Conservation (phyloP, 2,888 invertebrate genomes). For the Trachelus stipa region DNA sequence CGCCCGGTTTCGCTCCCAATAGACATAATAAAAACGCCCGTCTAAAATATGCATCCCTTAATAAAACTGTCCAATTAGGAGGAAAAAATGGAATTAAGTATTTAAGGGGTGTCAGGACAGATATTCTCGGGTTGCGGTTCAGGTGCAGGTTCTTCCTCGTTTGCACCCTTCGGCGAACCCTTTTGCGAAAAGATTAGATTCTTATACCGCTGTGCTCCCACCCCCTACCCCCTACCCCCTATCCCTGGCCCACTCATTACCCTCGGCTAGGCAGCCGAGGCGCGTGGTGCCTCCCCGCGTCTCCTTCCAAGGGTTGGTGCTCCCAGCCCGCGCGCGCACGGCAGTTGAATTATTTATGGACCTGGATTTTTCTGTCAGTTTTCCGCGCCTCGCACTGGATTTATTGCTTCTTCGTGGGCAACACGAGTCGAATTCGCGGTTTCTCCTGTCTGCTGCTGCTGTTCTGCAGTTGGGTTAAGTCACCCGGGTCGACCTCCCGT, state of each 20-base stretch:
- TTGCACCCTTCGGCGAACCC: conserved; percentile 38
- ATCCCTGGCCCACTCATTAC: not conserved
- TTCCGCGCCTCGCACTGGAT: conserved; percentile 27
- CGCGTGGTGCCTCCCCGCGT: not conserved
- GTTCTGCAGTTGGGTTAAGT: not conserved
- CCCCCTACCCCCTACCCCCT: not conserved
- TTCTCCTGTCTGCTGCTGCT: conserved; percentile 4
- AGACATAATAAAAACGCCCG: conserved; percentile 65
- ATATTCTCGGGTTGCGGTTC: conserved; percentile 35
- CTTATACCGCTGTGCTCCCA: conserved; percentile 32
- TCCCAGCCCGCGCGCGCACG: conserved; percentile 24
- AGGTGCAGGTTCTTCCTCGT: conserved; percentile 28
- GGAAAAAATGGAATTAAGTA: conserved; percentile 65
- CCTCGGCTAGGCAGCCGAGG: not conserved
- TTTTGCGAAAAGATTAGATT: conserved; percentile 57
- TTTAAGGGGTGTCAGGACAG: conserved; percentile 56
- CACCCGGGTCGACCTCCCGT: too few species aligned
- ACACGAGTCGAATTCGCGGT: conserved; percentile 28
- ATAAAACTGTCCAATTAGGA: conserved; percentile 66
- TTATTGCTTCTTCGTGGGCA: conserved; percentile 19
- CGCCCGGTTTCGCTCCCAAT: conserved; percentile 51
- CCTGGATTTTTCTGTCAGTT: conserved; percentile 41
- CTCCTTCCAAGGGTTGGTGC: not conserved
- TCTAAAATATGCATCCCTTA: conserved; percentile 67
- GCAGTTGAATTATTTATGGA: conserved; percentile 58